These are phyloP conservation scores for Tetramorium alpestre DNA, from an alignment of 1,140 invertebrate species.

Conservation along the genomic window DNA sequence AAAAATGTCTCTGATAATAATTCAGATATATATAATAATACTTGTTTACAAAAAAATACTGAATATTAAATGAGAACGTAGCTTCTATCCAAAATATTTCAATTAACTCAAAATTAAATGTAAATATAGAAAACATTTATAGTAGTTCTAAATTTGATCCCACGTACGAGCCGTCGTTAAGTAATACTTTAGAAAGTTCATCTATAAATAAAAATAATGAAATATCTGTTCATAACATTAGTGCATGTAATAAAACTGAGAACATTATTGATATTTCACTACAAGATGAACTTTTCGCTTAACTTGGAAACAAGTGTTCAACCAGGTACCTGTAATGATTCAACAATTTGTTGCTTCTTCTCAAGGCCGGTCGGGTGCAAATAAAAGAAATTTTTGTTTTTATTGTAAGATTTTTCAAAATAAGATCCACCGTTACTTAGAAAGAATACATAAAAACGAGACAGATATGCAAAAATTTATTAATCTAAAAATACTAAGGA, in stretches of 20 bases:
- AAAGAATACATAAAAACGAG: background rate
- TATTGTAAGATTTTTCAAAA: constrained; percentile 6
- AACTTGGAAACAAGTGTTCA: background rate
- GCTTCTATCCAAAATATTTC: background rate
- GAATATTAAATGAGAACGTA: background rate
- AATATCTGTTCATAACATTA: background rate
- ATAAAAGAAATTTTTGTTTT: background rate
- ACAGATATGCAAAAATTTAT: background rate
- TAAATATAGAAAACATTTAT: too few relatives aligned
- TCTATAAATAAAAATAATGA: background rate
- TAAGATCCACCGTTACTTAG: background rate
- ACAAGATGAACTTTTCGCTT: background rate
- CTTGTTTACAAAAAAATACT: background rate
- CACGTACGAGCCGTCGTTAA: background rate
- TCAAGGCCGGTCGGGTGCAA: background rate
- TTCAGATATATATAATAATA: too few relatives aligned
- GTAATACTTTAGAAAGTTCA: background rate
- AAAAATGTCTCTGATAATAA: too few relatives aligned
- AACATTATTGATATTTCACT: background rate
- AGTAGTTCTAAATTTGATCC: background rate
- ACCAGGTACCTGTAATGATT: background rate
- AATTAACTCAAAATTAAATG: too few relatives aligned
- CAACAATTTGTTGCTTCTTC: background rate
- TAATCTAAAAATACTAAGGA: background rate
- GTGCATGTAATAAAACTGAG: background rate